Conservation (phyloP, 2,888 invertebrate species). For the Hirudinaria manillensis region DNA sequence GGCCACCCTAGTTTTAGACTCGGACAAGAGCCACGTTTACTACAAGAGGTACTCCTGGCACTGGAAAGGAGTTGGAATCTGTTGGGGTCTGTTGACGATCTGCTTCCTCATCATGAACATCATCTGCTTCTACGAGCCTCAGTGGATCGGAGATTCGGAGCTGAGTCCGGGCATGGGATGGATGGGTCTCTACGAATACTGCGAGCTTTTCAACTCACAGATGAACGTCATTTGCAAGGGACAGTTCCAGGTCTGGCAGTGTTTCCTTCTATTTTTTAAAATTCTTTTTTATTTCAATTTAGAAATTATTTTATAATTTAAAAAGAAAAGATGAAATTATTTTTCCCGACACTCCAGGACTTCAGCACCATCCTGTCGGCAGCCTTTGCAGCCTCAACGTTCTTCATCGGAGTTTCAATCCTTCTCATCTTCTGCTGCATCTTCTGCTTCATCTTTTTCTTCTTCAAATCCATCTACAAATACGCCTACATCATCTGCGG, state of each 20-base stretch:
- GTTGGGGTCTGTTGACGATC: slow-evolving; percentile 95
- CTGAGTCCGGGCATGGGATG: slow-evolving; percentile 74
- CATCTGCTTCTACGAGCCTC: slow-evolving; percentile 86
- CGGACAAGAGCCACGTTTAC: slow-evolving; percentile 20
- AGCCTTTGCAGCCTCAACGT: slow-evolving; percentile 78
- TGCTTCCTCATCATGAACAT: slow-evolving; percentile 92
- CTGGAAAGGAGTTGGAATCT: slow-evolving; percentile 74
- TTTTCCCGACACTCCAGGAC: slow-evolving; percentile 36
- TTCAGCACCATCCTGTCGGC: slow-evolving; percentile 74
- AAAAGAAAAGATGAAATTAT: too few species aligned
- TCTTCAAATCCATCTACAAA: slow-evolving; percentile 82
- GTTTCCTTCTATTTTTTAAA: neutral
- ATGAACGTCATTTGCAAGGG: slow-evolving; percentile 27
- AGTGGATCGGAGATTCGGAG: slow-evolving; percentile 55
- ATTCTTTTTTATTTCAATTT: too few species aligned
- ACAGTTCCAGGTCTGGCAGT: slow-evolving; percentile 50
- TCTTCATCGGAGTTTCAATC: slow-evolving; percentile 79
- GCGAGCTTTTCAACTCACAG: slow-evolving; percentile 60
- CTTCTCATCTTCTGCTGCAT: slow-evolving; percentile 75
- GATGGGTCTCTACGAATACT: slow-evolving; percentile 86
- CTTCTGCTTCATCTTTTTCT: slow-evolving; percentile 78
- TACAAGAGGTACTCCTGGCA: slow-evolving; percentile 26
- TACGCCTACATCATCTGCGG: slow-evolving; percentile 87
- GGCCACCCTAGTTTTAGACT: neutral
- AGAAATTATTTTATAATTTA: too few species aligned